Evolutionary conservation across 1,140 invertebrate genomes (phyloP), one percentile per base, ranked within the genome.

Genomic region (Drosophila funebris): DNA sequence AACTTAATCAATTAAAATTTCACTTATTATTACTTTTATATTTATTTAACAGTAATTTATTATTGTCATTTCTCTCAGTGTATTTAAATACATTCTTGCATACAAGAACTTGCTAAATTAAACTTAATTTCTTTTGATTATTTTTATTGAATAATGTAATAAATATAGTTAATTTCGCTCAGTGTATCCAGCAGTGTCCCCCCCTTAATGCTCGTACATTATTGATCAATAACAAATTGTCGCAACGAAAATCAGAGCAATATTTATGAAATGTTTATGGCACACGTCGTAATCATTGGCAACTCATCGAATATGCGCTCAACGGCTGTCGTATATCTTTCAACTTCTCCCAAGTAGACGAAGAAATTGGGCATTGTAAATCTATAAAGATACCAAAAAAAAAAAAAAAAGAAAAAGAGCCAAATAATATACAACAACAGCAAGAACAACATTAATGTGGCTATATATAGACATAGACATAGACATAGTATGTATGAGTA

Each of bases 191-290:
- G 4, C 57, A 22, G n/a, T 33, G 11, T n/a, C n/a, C 11, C 13
- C 20, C 33, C 16, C 31, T 57, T 52, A 22, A 36, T 53, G 60
- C 46, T 53, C 67, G 44, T 60, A 84, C 64, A 75, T 71, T 85
- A 75, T 78, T 82, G 83, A 88, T 85, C 71, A 87, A 88, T 88
- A 87, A 87, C 74, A 87, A 82, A 87, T 87, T 87, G 82, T 87
- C 83, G 82, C 82, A 82, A 87, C 78, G 83, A 87, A 87, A 87
- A 87, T 87, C 82, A 87, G 83, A 87, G 82, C 82, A 82, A 87
- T 87, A 88, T 87, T 87, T 88, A 87, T 87, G 82, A 88, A 87
- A 82, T 87, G 46, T 87, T 87, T 87, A 87, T 57, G 82, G 76
- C 83, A 72, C 82, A 87, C 78, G 82, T 87, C 82, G 82, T 85